phyloP scores from a whole-genome alignment of 2,797 vertebrate species.

The Micromesistius poutassou region DNA sequence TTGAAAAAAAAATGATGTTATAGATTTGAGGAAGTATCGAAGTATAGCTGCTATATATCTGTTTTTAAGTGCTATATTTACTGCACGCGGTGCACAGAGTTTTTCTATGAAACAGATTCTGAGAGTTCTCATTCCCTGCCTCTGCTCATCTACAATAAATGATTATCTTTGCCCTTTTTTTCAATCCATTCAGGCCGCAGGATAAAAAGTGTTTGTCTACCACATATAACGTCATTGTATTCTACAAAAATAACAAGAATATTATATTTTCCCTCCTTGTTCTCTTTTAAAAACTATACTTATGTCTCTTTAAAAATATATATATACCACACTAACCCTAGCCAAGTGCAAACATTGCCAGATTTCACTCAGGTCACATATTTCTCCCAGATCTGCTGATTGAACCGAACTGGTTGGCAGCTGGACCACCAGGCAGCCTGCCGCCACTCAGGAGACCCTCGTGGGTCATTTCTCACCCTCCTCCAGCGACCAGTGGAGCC shows the following conservation, averaged over 20 bases:
- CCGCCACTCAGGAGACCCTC: conserved; percentile 41
- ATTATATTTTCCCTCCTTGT: conserved; percentile 41
- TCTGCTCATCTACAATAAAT: conserved; percentile 54
- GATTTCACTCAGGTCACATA: conserved; percentile 72
- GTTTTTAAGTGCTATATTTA: conserved; percentile 41
- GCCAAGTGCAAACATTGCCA: conserved; percentile 88
- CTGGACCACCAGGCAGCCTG: conserved; percentile 38
- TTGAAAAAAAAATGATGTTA: conserved; percentile 35
- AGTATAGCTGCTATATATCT: conserved; percentile 46
- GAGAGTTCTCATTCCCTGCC: conserved; percentile 60
- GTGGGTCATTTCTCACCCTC: conserved; percentile 56
- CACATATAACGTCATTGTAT: conserved; percentile 55
- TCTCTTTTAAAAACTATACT: conserved; percentile 61
- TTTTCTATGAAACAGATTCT: conserved; percentile 56
- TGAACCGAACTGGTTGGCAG: conserved; percentile 46
- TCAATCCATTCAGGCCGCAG: conserved; percentile 46
- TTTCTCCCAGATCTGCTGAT: conserved; percentile 78
- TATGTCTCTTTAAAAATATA: conserved; percentile 67
- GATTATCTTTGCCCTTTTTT: conserved; percentile 61
- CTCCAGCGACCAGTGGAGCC: conserved; percentile 28
- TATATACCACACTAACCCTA: conserved; percentile 83
- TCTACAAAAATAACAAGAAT: conserved; percentile 76
- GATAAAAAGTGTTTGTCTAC: conserved; percentile 60
- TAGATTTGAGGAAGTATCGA: conserved; percentile 42
- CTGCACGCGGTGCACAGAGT: conserved; percentile 42